Base-by-base conservation (phyloP, 2,888 invertebrate genomes). In the Odontothrips loti region DNA sequence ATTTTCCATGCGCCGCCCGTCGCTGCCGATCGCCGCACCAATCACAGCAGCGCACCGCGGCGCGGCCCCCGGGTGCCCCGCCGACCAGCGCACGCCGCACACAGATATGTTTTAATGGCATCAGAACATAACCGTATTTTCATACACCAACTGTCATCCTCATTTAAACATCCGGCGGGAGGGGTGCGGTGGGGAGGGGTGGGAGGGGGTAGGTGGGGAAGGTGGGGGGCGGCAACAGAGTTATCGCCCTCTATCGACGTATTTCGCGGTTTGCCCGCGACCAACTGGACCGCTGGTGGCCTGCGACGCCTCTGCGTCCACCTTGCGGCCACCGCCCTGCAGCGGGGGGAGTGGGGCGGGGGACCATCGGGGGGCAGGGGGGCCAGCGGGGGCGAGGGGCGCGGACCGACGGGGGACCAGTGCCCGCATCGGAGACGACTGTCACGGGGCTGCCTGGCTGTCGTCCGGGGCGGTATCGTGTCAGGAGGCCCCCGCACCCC, bases 91-190 rank as follows among this genome's bases (percentile, higher is more conserved):
- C 51, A 17, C 51, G 58, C 68, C 68, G 17, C 58, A 58, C 58
- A n/a, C 11, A 27, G 23, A 27, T 27, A n/a, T 27, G 23, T 75
- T 27, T 75, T 75, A 75, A 75, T 75, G 68, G 68, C 68, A 75
- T 23, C 68, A 27, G 23, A 9, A 27, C 68, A 75, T 75, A 27
- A 75, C 68, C 68, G 68, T 75, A 75, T 75, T 75, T 75, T 75
- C 68, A 75, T 75, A 75, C 68, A 10, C 68, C 11, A 58, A n/a
- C 68, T 75, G 68, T 75, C 68, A 75, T 23, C 27, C 27, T 58
- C 23, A 27, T 75, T 75, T 75, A 75, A 75, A 75, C 68, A 75
- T 12, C 8, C 23, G 27, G 10, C 17, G 58, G 68, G 68, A 75
- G 68, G 68, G n/a, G n/a, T n/a, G 9, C 48, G 48, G 48, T 48